Evolutionary conservation across 2,113 vertebrate genomes (phyloP), one percentile per base, ranked within the genome.

Genomic region (Passerina amoena): DNA sequence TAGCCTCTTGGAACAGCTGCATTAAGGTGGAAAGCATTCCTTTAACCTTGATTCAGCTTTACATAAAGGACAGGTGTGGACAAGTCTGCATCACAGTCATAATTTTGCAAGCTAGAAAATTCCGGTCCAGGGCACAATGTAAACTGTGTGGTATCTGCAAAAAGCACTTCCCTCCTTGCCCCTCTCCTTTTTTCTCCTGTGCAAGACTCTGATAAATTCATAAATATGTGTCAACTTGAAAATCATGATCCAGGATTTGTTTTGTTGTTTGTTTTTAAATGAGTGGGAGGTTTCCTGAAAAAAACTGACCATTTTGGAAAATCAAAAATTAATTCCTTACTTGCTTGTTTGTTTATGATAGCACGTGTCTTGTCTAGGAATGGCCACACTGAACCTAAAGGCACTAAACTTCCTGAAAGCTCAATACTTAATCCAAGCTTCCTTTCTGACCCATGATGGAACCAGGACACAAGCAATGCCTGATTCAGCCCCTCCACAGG

Each of bases 1-100:
- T 68, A 95, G 81, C 22, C 77, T 88, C 83, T 89, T 75, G 88
- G 81, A 69, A 69, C 14, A 11, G 56, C 68, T 31, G 28, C 65
- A 84, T 35, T 60, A 94, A 81, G 82, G 88, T 94, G 65, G 86
- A 96, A 96, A 97, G 90, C 93, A 96, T 95, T 97, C 90, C 92
- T 91, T 92, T 92, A 73, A 83, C 90, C 86, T 96, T 91, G 84
- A 93, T 94, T 54, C 79, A 51, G 87, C 94, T 86, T 88, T 70
- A 45, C 70, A 42, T 48, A 86, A 88, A 47, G 86, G 92, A 82
- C 92, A 94, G 86, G 96, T 57, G 37, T 40, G 45, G 96, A 93
- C 96, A 95, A 96, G 95, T 65, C 91, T 65, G 50, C 28, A 70
- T 84, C 90, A 81, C 92, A 75, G 72, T 91, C 95, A 54, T 66